Base-by-base conservation (phyloP, 2,888 invertebrate genomes). In the Calameuta idolon region DNA sequence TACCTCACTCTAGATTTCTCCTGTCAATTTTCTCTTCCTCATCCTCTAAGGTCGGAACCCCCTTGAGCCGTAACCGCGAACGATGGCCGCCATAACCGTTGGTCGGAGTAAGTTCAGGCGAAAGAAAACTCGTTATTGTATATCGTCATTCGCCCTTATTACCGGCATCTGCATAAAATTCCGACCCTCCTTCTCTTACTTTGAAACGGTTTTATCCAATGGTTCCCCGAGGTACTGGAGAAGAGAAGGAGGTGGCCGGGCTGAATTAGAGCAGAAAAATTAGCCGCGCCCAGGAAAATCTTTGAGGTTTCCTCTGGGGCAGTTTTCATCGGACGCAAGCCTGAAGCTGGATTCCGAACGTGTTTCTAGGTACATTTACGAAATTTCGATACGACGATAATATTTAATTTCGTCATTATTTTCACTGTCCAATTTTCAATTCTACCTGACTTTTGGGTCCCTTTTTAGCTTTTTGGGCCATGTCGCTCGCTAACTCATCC, bases 371-470 rank as follows among this genome's bases (percentile, higher is more conserved):
- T 9, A 1, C 23, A 5, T 23, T 5, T 55, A 23, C n/a, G 1
- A 23, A 55, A 23, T 9, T 1, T 5, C 9, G 0, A 23, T 23
- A 5, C 2, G 4, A 55, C 23, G 9, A 0, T 23, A 0, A 23
- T 23, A 55, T 9, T 23, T 9, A 55, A 9, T 23, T 23, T 23
- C 1, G 2, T 55, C 2, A 0, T 9, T 5, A 23, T 23, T 55
- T 55, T 4, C 9, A 9, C 4, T 40, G 15, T 15, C 23, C 5
- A 2, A 55, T 23, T 55, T 55, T 1, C 5, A 23, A 55, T 55
- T 55, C 9, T 55, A 23, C 55, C 55, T 23, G 55, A 23, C 2
- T 0, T 0, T 23, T 55, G 55, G 55, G 55, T 23, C 55, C 2
- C 9, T 23, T 55, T 55, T 55, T 1, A 23, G 55, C 23, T 23